Evolutionary conservation across 2,888 invertebrate genomes (phyloP), one percentile per base, ranked within the genome.

Genomic region (Mystacides longicornis): DNA sequence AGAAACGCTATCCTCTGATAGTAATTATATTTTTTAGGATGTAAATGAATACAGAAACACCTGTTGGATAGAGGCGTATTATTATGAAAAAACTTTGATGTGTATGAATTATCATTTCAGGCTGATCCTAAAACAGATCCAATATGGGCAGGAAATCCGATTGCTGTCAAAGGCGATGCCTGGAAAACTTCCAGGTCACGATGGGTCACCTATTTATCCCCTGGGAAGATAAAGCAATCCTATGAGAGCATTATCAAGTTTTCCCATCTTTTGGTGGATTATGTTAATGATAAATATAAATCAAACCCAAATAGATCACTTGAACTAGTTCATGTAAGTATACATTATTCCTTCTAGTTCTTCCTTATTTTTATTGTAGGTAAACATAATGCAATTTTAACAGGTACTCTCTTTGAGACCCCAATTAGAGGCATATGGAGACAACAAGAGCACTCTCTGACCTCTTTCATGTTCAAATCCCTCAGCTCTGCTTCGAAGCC

Each of bases 91-190:
- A n/a, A n/a, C n/a, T n/a, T n/a, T n/a, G n/a, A n/a, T n/a, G n/a
- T n/a, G n/a, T n/a, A n/a, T n/a, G n/a, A n/a, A n/a, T n/a, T n/a
- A n/a, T 37, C 16, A 9, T 49, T 49, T 5, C 7, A 49, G 49
- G 49, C 23, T 3, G 49, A 49, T 19, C 4, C n/a, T 7, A 22
- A 49, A 16, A 49, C 22, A 33, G 49, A 49, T 20, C 22, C n/a
- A 31, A 49, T 49, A 3, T 49, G 49, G 49, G 27, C 49, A 3
- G 33, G 19, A 3, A 49, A 49, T 18, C 33, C 49, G 11, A 23
- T 49, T 9, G 9, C 49, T 4, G n/a, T 23, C 9, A 49, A 49
- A 33, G 49, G 49, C 19, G 33, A 49, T 11, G 49, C 21, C 9
- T 49, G 49, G 49, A 49, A 31, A 23, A 22, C 7, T 3, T 9